A percentile compares a stretch with the other conserved stretches of the same genome.
phyloP scores from a whole-genome alignment of 1,140 invertebrate species.

The Geopemphigus sp. region DNA sequence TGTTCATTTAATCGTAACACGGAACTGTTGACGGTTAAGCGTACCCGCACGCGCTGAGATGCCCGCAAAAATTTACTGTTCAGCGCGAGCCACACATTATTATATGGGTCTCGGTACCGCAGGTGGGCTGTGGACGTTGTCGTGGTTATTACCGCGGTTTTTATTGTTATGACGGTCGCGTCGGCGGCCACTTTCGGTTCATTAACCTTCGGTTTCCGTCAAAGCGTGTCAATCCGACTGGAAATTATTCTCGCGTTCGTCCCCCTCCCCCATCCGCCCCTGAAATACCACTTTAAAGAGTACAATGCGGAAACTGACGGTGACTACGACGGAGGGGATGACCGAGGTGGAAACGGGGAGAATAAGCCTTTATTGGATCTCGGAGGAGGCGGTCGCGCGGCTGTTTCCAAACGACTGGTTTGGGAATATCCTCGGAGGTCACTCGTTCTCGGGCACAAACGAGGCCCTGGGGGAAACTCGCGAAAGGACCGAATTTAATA shows the following conservation, averaged over 20 bases:
- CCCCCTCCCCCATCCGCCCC: too few species aligned
- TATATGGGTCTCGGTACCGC: too few species aligned
- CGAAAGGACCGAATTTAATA: slow-evolving; percentile 33
- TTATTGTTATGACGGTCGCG: neutral
- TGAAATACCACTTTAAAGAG: too few species aligned
- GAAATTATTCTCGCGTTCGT: neutral
- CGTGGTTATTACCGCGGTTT: too few species aligned
- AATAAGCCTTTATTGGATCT: slow-evolving; percentile 41
- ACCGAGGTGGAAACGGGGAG: neutral
- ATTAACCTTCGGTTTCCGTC: neutral
- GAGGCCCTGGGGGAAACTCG: slow-evolving; percentile 27
- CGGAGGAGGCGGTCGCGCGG: slow-evolving; percentile 4
- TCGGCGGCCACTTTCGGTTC: neutral
- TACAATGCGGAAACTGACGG: too few species aligned
- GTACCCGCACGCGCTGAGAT: too few species aligned
- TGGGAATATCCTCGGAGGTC: slow-evolving; percentile 40
- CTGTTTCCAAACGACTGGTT: slow-evolving; percentile 45
- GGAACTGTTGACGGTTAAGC: too few species aligned
- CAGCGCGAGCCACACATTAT: too few species aligned
- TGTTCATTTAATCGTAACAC: too few species aligned
- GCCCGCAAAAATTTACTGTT: too few species aligned
- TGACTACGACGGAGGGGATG: neutral
- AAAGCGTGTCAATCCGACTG: neutral
- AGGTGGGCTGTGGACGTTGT: too few species aligned
- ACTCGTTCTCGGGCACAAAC: slow-evolving; percentile 29